phyloP scores from a whole-genome alignment of 2,888 invertebrate species.

The Phragmatobia fuliginosa region DNA sequence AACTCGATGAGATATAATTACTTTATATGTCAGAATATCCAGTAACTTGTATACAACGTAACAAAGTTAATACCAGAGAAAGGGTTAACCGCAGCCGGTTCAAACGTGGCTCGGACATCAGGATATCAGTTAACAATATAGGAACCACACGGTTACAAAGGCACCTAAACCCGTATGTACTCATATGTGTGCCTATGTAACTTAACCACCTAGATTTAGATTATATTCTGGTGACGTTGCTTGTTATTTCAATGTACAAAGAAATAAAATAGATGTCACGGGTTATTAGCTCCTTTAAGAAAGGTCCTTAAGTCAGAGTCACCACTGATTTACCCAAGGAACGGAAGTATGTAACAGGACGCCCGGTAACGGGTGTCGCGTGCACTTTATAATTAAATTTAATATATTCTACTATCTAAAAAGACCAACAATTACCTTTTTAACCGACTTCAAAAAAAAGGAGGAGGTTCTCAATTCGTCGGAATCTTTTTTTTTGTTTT shows the following conservation, averaged over 20 bases:
- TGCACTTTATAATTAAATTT: no score
- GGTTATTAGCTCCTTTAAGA: not conserved
- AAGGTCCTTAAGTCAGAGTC: no score
- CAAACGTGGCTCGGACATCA: slow-evolving; percentile 16
- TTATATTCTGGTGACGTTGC: not conserved
- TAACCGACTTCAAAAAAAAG: no score
- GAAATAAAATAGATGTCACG: not conserved
- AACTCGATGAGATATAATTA: not conserved
- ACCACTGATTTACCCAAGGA: not conserved
- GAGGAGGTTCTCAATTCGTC: no score
- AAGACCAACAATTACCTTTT: no score
- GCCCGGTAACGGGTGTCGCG: no score
- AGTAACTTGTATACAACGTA: slow-evolving; percentile 30
- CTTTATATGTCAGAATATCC: not conserved
- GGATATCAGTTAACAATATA: not conserved
- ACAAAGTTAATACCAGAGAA: slow-evolving; percentile 41
- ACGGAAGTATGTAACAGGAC: no score
- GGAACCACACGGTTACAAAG: no score
- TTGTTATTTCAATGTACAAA: not conserved
- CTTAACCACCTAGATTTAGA: not conserved
- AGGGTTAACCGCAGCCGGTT: slow-evolving; percentile 42
- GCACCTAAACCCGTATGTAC: no score
- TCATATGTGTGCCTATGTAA: slow-evolving; percentile 4
- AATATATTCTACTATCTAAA: no score
- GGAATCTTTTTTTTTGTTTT: no score